Evolutionary conservation across 2,888 invertebrate genomes (phyloP).

Genomic region (Agapetus fuscipes): DNA sequence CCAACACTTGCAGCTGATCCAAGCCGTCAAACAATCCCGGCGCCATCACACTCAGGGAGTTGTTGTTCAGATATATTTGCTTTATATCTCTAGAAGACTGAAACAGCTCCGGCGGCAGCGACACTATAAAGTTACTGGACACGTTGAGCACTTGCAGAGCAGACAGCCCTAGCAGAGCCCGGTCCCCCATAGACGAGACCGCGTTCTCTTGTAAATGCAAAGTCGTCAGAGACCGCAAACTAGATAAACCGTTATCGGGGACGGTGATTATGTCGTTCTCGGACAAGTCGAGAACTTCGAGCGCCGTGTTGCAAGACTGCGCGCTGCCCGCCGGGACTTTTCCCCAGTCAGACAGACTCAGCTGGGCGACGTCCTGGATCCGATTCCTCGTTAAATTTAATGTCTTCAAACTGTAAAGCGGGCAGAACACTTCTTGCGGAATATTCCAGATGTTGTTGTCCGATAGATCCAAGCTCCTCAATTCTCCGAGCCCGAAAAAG

Average conservation of each 20-base stretch:
- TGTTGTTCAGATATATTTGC: conserved; percentile 64
- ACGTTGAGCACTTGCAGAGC: conserved; percentile 63
- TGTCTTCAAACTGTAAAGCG: conserved; percentile 55
- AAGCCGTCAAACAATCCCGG: conserved; percentile 62
- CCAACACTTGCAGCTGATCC: conserved; percentile 61
- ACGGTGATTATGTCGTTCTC: conserved; percentile 62
- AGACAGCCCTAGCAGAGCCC: conserved; percentile 59
- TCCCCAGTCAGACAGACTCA: conserved; percentile 64
- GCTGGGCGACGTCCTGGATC: conserved; percentile 62
- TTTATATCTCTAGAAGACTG: conserved; percentile 54
- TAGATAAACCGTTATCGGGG: conserved; percentile 59
- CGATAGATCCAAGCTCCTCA: conserved; percentile 58
- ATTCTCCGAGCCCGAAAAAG: conserved; percentile 56
- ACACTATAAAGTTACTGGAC: conserved; percentile 67
- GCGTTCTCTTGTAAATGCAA: conserved; percentile 68
- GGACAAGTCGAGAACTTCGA: conserved; percentile 64
- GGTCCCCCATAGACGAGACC: conserved; percentile 61
- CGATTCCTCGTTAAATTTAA: conserved; percentile 69
- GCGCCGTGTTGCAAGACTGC: conserved; percentile 56
- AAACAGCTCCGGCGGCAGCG: conserved; percentile 67
- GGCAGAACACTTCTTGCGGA: conserved; percentile 62
- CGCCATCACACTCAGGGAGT: conserved; percentile 63
- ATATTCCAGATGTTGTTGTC: conserved; percentile 71
- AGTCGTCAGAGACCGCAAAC: conserved; percentile 55
- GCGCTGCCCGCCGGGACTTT: conserved; percentile 32